Conservation (phyloP, 2,888 invertebrate species). For the Calameuta filiformis region DNA sequence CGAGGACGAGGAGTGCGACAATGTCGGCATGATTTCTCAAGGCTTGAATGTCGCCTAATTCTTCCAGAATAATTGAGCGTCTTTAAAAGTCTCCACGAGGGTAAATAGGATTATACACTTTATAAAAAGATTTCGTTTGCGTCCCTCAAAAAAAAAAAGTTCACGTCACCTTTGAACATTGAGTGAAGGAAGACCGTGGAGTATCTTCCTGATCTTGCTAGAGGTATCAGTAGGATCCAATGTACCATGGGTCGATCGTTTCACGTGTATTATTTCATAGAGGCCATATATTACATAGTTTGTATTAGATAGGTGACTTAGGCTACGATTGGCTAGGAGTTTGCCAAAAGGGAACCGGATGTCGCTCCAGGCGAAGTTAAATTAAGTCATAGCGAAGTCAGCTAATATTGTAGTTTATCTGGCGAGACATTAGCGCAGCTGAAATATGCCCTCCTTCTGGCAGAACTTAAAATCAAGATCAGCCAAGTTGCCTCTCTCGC, state of each 20-base stretch:
- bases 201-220: background rate
- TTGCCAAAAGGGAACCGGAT: slow-evolving; percentile 44
- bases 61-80: slow-evolving; percentile 33
- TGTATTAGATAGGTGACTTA: background rate
- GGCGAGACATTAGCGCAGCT: slow-evolving; percentile 63
- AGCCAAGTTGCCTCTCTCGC: slow-evolving; percentile 39
- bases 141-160: slow-evolving; percentile 22
- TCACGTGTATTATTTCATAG: background rate
- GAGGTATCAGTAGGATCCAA: background rate
- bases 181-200: background rate
- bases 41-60: slow-evolving; percentile 43
- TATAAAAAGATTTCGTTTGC: slow-evolving; percentile 27
- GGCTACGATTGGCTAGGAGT: background rate
- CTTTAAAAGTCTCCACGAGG: slow-evolving; percentile 23
- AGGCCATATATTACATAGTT: background rate
- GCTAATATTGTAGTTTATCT: slow-evolving; percentile 66
- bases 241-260: background rate
- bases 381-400: slow-evolving; percentile 64
- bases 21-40: slow-evolving; percentile 41
- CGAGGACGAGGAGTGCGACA: slow-evolving; percentile 23
- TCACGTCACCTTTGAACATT: background rate
- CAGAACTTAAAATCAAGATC: slow-evolving; percentile 65
- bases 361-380: slow-evolving; percentile 64
- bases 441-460: slow-evolving; percentile 60
- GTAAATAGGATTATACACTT: slow-evolving; percentile 30